A percentile compares a stretch with the other conserved stretches of the same genome.
Conservation (phyloP, 2,888 invertebrate genomes). For the Amphipyra tragopoginis region DNA sequence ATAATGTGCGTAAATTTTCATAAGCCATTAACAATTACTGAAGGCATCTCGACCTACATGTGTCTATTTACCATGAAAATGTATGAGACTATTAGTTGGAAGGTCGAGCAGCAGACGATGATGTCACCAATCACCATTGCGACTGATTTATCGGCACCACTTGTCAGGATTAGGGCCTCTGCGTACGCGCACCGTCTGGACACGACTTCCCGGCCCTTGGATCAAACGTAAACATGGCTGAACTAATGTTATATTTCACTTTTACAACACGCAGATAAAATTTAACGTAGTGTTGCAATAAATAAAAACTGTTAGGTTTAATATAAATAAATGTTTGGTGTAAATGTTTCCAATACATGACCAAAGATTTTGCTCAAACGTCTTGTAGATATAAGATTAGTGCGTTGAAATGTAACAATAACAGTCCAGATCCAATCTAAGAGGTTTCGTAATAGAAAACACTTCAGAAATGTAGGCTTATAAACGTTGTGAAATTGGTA, state of each 20-base stretch:
- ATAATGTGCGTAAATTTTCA: conserved; percentile 62
- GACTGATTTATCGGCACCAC: conserved; percentile 82
- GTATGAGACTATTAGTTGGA: conserved; percentile 81
- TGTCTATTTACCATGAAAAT: conserved; percentile 75
- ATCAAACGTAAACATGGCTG: conserved; percentile 57
- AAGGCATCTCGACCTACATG: conserved; percentile 74
- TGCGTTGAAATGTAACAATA: conserved; percentile 10
- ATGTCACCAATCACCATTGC: conserved; percentile 83
- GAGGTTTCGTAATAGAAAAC: not conserved
- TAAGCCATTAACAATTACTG: conserved; percentile 76
- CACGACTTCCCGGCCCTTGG: conserved; percentile 45
- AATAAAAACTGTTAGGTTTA: conserved; percentile 38
- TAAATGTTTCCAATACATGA: conserved; percentile 22
- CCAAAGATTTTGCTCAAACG: conserved; percentile 14
- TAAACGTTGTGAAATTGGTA: conserved; percentile 11
- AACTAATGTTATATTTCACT: conserved; percentile 60
- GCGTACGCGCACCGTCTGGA: conserved; percentile 8
- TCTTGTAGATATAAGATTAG: not conserved
- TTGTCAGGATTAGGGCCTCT: conserved; percentile 78
- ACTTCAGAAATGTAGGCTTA: not conserved
- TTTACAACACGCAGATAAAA: conserved; percentile 63
- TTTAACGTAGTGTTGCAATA: conserved; percentile 52
- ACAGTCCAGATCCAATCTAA: not conserved
- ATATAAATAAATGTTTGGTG: conserved; percentile 40
- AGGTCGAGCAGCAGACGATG: conserved; percentile 80